phyloP scores from a whole-genome alignment of 2,113 vertebrate species.

The Oxygymnocypris stewartii region DNA sequence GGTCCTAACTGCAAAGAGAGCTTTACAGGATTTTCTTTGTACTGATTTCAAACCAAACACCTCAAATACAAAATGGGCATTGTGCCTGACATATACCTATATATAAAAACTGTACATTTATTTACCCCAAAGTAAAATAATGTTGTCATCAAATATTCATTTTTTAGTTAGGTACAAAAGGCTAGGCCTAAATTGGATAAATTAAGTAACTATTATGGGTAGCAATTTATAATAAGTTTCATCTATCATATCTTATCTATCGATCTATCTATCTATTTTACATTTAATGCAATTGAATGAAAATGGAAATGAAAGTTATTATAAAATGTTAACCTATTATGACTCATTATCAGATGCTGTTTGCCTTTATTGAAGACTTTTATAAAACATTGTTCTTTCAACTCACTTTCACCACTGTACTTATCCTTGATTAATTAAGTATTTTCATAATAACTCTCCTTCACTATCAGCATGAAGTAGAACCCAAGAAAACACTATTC shows the following conservation, averaged over 20 bases:
- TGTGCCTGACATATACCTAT: slow-evolving; percentile 49
- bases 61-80: slow-evolving; percentile 43
- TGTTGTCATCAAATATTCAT: background rate
- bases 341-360: background rate
- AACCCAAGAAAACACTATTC: background rate
- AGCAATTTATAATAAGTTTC: background rate
- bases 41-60: slow-evolving; percentile 32
- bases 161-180: background rate
- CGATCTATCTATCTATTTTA: background rate
- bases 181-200: background rate
- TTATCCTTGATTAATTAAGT: background rate
- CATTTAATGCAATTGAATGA: background rate
- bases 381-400: background rate
- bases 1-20: slow-evolving; percentile 64
- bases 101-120: slow-evolving; percentile 42
- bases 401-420: background rate
- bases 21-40: slow-evolving; percentile 33
- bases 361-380: background rate
- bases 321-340: background rate
- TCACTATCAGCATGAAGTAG: background rate
- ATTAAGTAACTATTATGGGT: no score
- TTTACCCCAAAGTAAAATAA: background rate
- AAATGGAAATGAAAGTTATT: slow-evolving; percentile 1
- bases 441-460: slow-evolving; percentile 3
- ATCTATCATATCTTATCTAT: no score